Conservation (phyloP, 1,140 invertebrate species). For the Aphaenogaster rudis region DNA sequence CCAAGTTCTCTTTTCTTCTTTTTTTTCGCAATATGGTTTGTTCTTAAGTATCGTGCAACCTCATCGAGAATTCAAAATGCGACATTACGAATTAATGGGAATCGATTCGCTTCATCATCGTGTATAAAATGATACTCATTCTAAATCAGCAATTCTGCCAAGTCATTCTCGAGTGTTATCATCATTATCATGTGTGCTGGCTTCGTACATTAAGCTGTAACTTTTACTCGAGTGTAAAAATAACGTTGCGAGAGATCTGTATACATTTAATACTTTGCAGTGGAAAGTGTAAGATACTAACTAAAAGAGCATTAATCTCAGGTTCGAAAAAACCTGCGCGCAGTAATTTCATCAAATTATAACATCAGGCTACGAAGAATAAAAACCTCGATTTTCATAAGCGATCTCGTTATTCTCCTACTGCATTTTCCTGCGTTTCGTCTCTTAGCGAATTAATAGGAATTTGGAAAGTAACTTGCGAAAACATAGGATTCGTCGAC, state of each 20-base stretch:
- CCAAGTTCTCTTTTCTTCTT: conserved; percentile 65
- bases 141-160: not conserved
- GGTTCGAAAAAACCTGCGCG: not conserved
- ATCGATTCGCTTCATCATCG: conserved; percentile 2
- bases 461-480: conserved; percentile 27
- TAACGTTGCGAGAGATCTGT: conserved; percentile 8
- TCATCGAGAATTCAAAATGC: conserved; percentile 28
- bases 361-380: not conserved
- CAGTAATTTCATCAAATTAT: not conserved
- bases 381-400: not conserved
- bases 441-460: conserved; percentile 3
- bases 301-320: not conserved
- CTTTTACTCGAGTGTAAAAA: conserved; percentile 3
- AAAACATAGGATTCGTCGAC: not conserved
- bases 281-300: conserved; percentile 35
- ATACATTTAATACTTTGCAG: conserved; percentile 34
- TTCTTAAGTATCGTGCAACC: conserved; percentile 35
- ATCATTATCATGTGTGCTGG: not conserved
- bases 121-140: conserved; percentile 2
- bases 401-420: not conserved
- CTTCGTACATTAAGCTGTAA: not conserved
- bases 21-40: conserved; percentile 60
- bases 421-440: not conserved
- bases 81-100: not conserved
- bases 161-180: not conserved